Base-by-base conservation (phyloP, 1,140 invertebrate genomes). In the Musca vetustissima region DNA sequence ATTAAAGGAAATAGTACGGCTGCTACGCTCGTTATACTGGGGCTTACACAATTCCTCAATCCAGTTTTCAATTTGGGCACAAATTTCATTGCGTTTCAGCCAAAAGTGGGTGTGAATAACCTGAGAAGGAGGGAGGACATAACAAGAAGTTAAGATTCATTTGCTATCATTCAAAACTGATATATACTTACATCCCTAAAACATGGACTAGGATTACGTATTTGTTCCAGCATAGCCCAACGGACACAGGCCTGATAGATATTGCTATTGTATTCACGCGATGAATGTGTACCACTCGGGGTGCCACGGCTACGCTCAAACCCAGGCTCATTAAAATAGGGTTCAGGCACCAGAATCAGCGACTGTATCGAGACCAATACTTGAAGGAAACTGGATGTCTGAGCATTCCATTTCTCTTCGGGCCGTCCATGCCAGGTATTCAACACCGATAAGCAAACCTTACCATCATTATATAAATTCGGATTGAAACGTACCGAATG, bases 331-430 rank as follows among this genome's bases (percentile, higher is more conserved):
- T 99, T 99, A 84, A 98, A 99, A 83, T 98, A 99, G 9, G 97
- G 97, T 83, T 99, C 96, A 47, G 93, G 91, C 15, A 98, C 96
- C 70, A 98, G 85, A 78, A 98, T 98, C 70, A 98, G 85, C 21
- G 93, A 97, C 84, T 98, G 96, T 76, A 98, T 98, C 43, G 95
- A 97, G 14, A 98, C 95, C 74, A 98, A 86, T 48, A 98, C 93
- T 88, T 98, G 95, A 64, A 98, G 85, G 79, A 98, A 97, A 84
- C 95, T 98, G 55, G 95, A 98, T 0, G 95, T 97, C 79, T 96
- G 93, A 50, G 96, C 92, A 84, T 97, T 98, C 97, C 97, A 98
- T 85, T 98, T 97, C 82, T 98, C 97, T 83, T 98, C 97, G n/a
- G 96, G 96, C 69, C 96, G 86, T 6, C 96, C 97, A 83, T 98